phyloP scores from a whole-genome alignment of 53 echinoderm and acorn worm species.

The Paracentrotus lividus region DNA sequence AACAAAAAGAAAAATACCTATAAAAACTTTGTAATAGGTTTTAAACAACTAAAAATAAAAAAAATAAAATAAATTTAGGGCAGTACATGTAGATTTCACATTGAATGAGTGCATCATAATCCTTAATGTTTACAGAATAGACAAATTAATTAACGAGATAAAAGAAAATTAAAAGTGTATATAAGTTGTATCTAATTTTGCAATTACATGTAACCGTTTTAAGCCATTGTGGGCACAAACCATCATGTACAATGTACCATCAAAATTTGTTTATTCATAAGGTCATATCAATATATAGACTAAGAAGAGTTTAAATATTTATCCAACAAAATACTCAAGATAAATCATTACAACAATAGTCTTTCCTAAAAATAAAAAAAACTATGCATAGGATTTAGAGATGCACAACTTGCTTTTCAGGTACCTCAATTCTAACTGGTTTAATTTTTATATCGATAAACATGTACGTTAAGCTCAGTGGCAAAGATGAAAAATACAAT shows the following conservation, averaged over 20 bases:
- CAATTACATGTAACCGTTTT: background rate
- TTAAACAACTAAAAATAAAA: background rate
- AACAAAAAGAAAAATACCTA: background rate
- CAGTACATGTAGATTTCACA: too few species aligned
- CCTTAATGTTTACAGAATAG: background rate
- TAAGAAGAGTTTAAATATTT: background rate
- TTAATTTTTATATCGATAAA: too few species aligned
- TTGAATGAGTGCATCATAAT: background rate
- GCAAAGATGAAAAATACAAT: too few species aligned
- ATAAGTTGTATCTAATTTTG: background rate
- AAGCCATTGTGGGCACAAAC: background rate
- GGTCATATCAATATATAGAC: background rate
- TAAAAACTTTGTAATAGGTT: background rate
- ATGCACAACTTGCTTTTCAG: too few species aligned
- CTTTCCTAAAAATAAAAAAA: background rate
- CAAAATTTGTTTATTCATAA: background rate
- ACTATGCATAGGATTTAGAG: too few species aligned
- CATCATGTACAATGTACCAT: too few species aligned
- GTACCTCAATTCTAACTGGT: too few species aligned
- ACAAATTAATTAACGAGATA: background rate
- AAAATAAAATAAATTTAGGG: too few species aligned
- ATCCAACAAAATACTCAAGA: background rate
- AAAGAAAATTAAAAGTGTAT: background rate
- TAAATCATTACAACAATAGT: background rate
- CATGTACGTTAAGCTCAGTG: too few species aligned